phyloP scores from a whole-genome alignment of 1,140 invertebrate species.

The Trichogramma pretiosum region DNA sequence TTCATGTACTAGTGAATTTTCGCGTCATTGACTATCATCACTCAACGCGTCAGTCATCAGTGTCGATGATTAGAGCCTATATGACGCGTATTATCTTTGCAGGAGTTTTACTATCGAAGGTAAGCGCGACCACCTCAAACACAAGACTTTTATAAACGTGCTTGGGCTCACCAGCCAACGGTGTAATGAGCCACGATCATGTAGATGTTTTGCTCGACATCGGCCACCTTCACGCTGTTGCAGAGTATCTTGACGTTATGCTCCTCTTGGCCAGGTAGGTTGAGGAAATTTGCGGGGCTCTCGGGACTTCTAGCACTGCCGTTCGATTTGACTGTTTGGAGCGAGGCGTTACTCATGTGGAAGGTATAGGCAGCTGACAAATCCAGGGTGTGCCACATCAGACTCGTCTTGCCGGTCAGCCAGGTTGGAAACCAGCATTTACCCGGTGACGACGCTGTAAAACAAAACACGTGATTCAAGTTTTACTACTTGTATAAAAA shows the following conservation, averaged over 20 bases:
- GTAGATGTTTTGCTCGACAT: constrained; percentile 50
- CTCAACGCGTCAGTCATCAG: no score
- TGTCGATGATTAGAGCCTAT: no score
- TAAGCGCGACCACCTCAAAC: no score
- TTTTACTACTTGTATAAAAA: neutral
- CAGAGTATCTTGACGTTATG: constrained; percentile 58
- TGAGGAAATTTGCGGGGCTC: constrained; percentile 41
- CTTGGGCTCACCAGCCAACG: constrained; percentile 66
- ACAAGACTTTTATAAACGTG: no score
- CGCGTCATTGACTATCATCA: no score
- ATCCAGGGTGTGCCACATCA: constrained; percentile 71
- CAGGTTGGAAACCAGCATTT: constrained; percentile 66
- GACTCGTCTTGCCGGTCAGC: constrained; percentile 59
- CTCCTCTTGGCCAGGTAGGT: constrained; percentile 44
- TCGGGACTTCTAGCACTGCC: constrained; percentile 32
- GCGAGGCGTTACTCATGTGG: constrained; percentile 62
- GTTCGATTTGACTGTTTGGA: constrained; percentile 51
- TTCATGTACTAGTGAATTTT: no score
- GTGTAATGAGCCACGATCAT: constrained; percentile 65
- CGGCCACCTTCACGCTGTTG: constrained; percentile 56
- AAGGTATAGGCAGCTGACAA: constrained; percentile 64
- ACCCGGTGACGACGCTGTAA: constrained; percentile 43
- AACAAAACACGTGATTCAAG: constrained; percentile 14
- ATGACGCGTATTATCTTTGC: no score
- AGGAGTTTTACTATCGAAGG: no score